Evolutionary conservation across 2,888 invertebrate species (phyloP).

Genomic region (Acronicta psi): DNA sequence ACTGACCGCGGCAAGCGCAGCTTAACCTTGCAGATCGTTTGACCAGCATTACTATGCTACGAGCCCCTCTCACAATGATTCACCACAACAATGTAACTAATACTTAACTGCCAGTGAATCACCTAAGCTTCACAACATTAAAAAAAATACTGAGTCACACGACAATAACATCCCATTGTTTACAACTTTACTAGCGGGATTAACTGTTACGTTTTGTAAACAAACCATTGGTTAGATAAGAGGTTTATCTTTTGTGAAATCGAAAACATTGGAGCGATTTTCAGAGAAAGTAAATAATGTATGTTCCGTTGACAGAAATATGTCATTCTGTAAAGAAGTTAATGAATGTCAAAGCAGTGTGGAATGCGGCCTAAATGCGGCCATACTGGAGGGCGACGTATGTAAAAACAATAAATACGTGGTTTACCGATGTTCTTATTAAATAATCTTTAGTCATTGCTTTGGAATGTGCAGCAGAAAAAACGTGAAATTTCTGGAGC

Average conservation of each 20-base stretch:
- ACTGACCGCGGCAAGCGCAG: too few species aligned
- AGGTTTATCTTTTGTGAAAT: conserved; percentile 73
- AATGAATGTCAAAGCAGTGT: conserved; percentile 69
- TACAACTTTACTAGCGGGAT: conserved; percentile 22
- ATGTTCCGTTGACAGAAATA: conserved; percentile 72
- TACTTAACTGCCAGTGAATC: conserved; percentile 45
- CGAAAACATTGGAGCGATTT: conserved; percentile 70
- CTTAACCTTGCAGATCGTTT: too few species aligned
- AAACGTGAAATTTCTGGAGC: too few species aligned
- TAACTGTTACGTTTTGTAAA: conserved; percentile 45
- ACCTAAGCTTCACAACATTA: conserved; percentile 16
- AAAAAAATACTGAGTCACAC: conserved; percentile 41
- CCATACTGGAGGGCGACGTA: conserved; percentile 60
- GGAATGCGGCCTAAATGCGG: conserved; percentile 77
- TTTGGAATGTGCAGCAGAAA: conserved; percentile 29
- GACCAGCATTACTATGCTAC: too few species aligned
- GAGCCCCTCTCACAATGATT: conserved; percentile 24
- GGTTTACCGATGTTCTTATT: conserved; percentile 26
- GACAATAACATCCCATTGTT: conserved; percentile 14
- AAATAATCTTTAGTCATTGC: conserved; percentile 38
- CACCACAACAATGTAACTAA: conserved; percentile 33
- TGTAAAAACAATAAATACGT: conserved; percentile 50
- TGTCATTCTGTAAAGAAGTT: conserved; percentile 73
- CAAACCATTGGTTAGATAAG: conserved; percentile 65
- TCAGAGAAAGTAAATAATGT: conserved; percentile 66